Percentiles rank a stretch among this genome's conserved stretches.
Evolutionary conservation across 2,888 invertebrate species (phyloP).

Genomic region (Cephus sareptanus): DNA sequence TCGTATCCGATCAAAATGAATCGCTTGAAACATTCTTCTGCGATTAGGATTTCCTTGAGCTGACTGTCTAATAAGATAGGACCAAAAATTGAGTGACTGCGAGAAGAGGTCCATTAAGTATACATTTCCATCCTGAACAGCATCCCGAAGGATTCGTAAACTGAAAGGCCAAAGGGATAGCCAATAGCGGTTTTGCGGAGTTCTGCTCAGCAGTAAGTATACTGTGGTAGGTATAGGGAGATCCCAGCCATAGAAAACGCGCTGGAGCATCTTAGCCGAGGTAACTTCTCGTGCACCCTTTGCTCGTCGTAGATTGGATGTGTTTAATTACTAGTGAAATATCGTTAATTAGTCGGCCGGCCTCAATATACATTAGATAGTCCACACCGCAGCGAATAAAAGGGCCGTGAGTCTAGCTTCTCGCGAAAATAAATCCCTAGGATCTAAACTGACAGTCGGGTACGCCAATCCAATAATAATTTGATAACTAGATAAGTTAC

Average conservation of each 20-base stretch:
- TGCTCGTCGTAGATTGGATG: slow-evolving; percentile 48
- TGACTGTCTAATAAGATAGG: background rate
- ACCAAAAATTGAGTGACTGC: background rate
- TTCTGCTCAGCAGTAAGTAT: slow-evolving; percentile 15
- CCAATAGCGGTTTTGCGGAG: slow-evolving; percentile 51
- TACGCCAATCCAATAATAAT: background rate
- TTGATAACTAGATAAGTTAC: background rate
- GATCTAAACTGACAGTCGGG: background rate
- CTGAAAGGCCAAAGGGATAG: slow-evolving; percentile 42
- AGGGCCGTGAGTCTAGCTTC: background rate
- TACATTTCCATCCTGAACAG: background rate
- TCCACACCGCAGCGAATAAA: background rate
- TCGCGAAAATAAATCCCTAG: background rate
- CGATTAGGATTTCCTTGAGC: background rate
- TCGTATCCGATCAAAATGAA: background rate
- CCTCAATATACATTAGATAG: slow-evolving; percentile 16
- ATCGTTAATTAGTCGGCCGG: slow-evolving; percentile 62
- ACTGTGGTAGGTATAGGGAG: slow-evolving; percentile 23
- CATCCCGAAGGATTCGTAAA: background rate
- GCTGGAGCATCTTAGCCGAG: slow-evolving; percentile 49
- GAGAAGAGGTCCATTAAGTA: background rate
- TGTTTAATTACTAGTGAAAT: slow-evolving; percentile 64
- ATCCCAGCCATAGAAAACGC: slow-evolving; percentile 56
- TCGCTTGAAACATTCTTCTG: background rate
- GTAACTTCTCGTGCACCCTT: slow-evolving; percentile 40